phyloP scores from a whole-genome alignment of 2,797 vertebrate species.

The Dallia pectoralis region DNA sequence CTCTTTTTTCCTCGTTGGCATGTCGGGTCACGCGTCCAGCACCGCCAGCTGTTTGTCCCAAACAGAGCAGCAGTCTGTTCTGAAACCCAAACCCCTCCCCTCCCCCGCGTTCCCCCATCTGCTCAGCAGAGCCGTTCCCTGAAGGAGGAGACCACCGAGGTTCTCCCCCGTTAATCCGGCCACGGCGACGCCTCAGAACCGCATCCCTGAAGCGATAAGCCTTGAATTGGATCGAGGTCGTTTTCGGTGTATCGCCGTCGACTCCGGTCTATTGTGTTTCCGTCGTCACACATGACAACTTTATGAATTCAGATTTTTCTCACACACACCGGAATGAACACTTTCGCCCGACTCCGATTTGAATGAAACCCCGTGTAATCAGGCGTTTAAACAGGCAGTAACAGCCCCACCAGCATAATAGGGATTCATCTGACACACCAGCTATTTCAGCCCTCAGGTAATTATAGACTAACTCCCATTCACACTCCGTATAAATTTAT shows the following conservation, averaged over 20 bases:
- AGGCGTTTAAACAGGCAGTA: constrained; percentile 20
- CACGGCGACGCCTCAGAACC: not conserved
- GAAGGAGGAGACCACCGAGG: not conserved
- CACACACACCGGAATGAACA: constrained; percentile 15
- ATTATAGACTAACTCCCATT: constrained; percentile 20
- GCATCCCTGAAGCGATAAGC: constrained; percentile 42
- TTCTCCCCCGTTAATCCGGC: not conserved
- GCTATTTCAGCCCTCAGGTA: constrained; percentile 25
- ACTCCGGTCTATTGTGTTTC: constrained; percentile 22
- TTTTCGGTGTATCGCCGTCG: constrained; percentile 3
- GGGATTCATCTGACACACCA: constrained; percentile 21
- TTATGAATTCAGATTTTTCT: constrained; percentile 42
- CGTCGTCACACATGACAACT: constrained; percentile 17
- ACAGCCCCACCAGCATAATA: constrained; percentile 11
- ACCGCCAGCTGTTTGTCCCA: constrained; percentile 21
- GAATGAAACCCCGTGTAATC: constrained; percentile 43
- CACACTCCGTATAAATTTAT: constrained; percentile 23
- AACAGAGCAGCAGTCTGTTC: constrained; percentile 8
- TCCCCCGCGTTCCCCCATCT: constrained; percentile 7
- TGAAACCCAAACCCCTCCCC: not conserved
- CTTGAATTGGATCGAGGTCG: constrained; percentile 40
- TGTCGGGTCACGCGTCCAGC: constrained; percentile 26
- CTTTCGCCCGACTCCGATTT: constrained; percentile 18
- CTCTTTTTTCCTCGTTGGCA: constrained; percentile 3
- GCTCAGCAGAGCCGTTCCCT: not conserved